phyloP scores from a whole-genome alignment of 2,797 vertebrate genomes.

The Margarornis squamiger region DNA sequence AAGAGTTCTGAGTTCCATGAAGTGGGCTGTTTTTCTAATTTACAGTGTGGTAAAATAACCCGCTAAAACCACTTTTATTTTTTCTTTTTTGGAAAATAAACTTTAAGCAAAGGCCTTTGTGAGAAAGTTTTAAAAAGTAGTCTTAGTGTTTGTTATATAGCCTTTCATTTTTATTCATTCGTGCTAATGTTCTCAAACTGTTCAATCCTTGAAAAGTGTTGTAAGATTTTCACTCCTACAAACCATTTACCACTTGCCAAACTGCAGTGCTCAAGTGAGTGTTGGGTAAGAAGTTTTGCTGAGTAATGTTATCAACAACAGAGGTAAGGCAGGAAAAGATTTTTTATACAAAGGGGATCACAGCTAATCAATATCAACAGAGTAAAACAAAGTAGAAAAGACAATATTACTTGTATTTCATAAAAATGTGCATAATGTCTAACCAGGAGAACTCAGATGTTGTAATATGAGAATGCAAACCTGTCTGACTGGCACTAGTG shows the following conservation, averaged over 20 bases:
- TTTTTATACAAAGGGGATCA: neutral
- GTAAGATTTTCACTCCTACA: neutral
- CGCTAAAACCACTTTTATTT: neutral
- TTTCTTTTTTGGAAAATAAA: neutral
- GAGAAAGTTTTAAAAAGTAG: neutral
- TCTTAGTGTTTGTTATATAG: neutral
- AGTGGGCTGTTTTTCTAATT: conserved; percentile 3
- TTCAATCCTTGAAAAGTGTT: neutral
- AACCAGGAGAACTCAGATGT: neutral
- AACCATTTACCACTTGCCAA: neutral
- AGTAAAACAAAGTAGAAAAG: neutral
- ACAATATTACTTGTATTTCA: neutral
- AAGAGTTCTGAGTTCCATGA: conserved; percentile 14
- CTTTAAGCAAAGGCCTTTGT: neutral
- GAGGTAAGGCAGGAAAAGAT: neutral
- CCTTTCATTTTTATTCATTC: neutral
- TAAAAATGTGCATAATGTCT: neutral
- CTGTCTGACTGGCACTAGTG: neutral
- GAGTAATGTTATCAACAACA: neutral
- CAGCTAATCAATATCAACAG: neutral
- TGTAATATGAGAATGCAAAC: neutral
- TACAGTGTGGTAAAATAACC: neutral
- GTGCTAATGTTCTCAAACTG: neutral
- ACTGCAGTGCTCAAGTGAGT: neutral
- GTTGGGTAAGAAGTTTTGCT: neutral